These are phyloP conservation scores for Psittacula cyanocephala DNA, from an alignment of 2,113 vertebrate species.

Conservation along the genomic window DNA sequence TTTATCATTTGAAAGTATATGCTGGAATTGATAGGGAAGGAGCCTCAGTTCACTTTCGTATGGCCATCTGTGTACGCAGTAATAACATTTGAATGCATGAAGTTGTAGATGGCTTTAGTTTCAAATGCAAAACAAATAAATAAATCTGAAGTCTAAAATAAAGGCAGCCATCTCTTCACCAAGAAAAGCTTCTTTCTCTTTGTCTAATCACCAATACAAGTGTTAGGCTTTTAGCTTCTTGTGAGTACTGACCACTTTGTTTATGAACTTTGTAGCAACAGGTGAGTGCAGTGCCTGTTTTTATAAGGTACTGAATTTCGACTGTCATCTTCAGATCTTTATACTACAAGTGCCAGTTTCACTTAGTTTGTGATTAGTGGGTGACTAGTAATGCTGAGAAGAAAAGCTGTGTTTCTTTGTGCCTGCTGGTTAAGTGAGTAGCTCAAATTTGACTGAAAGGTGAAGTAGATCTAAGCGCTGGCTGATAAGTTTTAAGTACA, in stretches of 20 bases:
- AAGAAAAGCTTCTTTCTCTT: not conserved
- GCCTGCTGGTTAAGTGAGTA: not conserved
- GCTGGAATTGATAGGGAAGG: not conserved
- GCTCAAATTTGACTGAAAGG: not conserved
- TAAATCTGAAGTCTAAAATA: not conserved
- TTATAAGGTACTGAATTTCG: not conserved
- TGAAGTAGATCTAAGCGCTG: not conserved
- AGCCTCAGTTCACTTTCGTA: not conserved
- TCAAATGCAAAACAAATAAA: not conserved
- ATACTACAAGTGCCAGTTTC: not conserved
- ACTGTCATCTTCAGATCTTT: not conserved
- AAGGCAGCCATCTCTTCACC: not conserved
- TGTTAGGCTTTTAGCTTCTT: not conserved
- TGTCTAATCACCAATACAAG: not conserved
- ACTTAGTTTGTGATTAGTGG: rapidly evolving
- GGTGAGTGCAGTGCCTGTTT: not conserved
- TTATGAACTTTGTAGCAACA: not conserved
- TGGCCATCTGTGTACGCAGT: not conserved
- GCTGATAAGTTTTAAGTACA: not conserved
- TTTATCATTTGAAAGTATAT: not conserved
- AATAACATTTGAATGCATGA: not conserved
- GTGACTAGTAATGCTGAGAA: not conserved
- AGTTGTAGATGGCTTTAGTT: not conserved
- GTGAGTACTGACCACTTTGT: not conserved
- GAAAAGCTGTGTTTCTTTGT: not conserved